Evolutionary conservation across 2,113 vertebrate genomes (phyloP), one percentile per base, ranked within the genome.

Genomic region (Nesogale talazaci): DNA sequence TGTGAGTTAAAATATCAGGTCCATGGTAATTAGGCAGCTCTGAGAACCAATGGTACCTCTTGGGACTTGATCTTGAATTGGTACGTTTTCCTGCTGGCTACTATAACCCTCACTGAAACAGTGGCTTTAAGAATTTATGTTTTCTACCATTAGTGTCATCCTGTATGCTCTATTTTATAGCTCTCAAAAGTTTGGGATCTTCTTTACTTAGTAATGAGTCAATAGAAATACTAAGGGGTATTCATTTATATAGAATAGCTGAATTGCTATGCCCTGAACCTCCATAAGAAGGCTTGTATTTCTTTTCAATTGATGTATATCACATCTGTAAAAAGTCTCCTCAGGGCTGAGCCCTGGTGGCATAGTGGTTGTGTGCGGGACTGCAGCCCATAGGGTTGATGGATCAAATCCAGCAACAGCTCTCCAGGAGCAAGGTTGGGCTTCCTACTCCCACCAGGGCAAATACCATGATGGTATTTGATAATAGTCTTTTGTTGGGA

Each of bases 241-340:
- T 69, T 88, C 80, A 42, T 72, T 22, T 86, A 61, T 76, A 80
- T n/a, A 87, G 2, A 69, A 42, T n/a, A 46, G n/a, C 70, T 8
- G 29, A 74, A 57, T 38, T 38, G 22, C 19, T 67, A 22, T 63
- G 16, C 52, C 16, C 23, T 95, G 14, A 52, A 52, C 46, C 46
- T 84, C 17, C n/a, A 74, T 42, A 59, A 85, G 22, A 36, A 19
- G 22, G 76, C 9, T 12, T 3, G 65, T 25, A 1, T 81, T 88
- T 74, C n/a, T 72, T 52, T 72, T 90, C 40, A 90, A 42, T 74
- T 19, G 90, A 25, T 88, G 36, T 42, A 83, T 82, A 83, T 86
- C 52, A 61, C 36, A 83, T 90, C 79, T 85, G 31, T 57, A n/a
- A 10, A 67, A 57, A 77, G 46, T 80, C 57, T 89, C 89, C n/a